Conservation (phyloP, 2,113 vertebrate genomes). For the Rallus limicola region DNA sequence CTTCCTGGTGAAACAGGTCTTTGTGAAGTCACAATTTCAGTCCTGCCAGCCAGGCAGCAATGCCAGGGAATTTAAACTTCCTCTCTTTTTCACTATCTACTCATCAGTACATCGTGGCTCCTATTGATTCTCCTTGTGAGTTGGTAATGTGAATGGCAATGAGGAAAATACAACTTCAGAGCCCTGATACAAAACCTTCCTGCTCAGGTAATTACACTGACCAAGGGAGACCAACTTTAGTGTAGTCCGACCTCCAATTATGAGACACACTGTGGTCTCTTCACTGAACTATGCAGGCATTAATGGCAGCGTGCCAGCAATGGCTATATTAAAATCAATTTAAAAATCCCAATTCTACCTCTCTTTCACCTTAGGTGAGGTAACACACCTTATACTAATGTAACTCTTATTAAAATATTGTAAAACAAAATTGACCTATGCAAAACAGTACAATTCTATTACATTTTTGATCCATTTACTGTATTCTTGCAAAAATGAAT, state of each 20-base stretch:
- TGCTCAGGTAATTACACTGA: conserved; percentile 30
- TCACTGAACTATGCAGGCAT: conserved; percentile 11
- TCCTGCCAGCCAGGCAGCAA: neutral
- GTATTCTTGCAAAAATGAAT: neutral
- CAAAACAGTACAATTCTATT: neutral
- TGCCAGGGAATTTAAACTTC: conserved; percentile 19
- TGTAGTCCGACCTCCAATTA: conserved; percentile 43
- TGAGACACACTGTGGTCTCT: neutral
- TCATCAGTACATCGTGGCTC: neutral
- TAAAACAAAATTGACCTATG: conserved; percentile 4
- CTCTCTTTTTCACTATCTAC: neutral
- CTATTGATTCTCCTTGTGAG: neutral
- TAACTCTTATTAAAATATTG: conserved; percentile 7
- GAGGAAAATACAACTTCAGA: neutral
- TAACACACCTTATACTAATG: conserved; percentile 22
- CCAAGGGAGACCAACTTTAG: conserved; percentile 22
- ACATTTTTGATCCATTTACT: neutral
- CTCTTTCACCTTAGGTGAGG: conserved; percentile 48
- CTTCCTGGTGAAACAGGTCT: neutral
- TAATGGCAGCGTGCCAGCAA: conserved; percentile 54
- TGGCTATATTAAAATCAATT: conserved; percentile 67
- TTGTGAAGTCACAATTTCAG: neutral
- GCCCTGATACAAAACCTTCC: neutral
- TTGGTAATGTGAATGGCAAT: neutral
- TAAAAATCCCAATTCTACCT: neutral